A percentile compares a stretch with the other conserved stretches of the same genome.
Evolutionary conservation across 2,888 invertebrate genomes (phyloP).

Genomic region (Exephanes ischioxanthus): DNA sequence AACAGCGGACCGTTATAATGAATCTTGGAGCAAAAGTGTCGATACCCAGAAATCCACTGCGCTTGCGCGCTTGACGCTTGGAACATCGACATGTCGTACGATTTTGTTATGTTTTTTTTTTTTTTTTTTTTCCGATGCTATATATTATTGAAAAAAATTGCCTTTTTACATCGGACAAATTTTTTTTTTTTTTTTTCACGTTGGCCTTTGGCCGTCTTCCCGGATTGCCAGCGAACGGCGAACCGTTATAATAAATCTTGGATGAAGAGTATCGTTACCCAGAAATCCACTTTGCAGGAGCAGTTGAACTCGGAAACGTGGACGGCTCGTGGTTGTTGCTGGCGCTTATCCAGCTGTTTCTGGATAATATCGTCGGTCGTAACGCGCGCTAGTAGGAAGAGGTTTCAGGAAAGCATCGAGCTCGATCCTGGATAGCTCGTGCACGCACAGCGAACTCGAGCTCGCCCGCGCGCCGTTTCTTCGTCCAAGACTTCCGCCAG

Average conservation of each 20-base stretch:
- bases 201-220: background rate
- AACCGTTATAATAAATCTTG: background rate
- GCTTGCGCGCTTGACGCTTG: background rate
- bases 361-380: background rate
- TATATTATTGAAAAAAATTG: background rate
- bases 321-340: background rate
- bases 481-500: slow-evolving; percentile 55
- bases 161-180: background rate
- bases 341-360: slow-evolving; percentile 19
- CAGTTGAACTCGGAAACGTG: background rate
- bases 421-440: slow-evolving; percentile 7
- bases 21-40: no score
- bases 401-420: slow-evolving; percentile 32
- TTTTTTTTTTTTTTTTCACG: background rate
- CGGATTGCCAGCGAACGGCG: background rate
- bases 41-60: no score
- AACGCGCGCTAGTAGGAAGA: slow-evolving; percentile 24
- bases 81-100: background rate
- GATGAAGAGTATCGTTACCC: background rate
- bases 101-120: background rate
- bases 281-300: background rate
- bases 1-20: no score
- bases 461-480: slow-evolving; percentile 20
- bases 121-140: background rate
- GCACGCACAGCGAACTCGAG: background rate